Percentiles rank a stretch among this genome's conserved stretches.
phyloP scores from a whole-genome alignment of 2,888 invertebrate species.

The Spilosoma lubricipeda region DNA sequence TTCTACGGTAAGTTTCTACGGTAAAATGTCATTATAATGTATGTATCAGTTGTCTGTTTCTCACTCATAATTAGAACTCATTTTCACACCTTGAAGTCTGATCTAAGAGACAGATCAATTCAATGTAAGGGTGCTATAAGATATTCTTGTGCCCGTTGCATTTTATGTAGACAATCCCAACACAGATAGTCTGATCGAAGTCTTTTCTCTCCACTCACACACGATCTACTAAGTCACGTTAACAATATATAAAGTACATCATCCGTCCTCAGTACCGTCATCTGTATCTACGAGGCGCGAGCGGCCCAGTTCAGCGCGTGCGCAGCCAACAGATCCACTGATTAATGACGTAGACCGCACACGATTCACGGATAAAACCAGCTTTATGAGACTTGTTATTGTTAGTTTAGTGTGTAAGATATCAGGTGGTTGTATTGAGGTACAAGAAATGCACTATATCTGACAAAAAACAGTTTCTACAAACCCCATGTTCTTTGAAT shows the following conservation, averaged over 20 bases:
- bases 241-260: slow-evolving; percentile 13
- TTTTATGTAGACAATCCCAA: slow-evolving; percentile 35
- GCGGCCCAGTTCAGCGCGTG: slow-evolving; percentile 71
- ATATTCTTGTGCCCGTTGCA: slow-evolving; percentile 18
- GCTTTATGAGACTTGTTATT: slow-evolving; percentile 34
- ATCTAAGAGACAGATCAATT: no score
- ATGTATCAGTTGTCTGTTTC: not conserved
- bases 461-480: not conserved
- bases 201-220: slow-evolving; percentile 46
- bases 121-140: not conserved
- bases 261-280: no score
- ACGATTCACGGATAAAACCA: slow-evolving; percentile 25
- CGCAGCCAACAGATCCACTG: slow-evolving; percentile 57
- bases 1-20: no score
- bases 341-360: slow-evolving; percentile 51
- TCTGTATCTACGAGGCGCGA: slow-evolving; percentile 57
- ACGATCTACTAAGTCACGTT: slow-evolving; percentile 61
- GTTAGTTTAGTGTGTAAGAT: slow-evolving; percentile 22
- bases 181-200: slow-evolving; percentile 47
- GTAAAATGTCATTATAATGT: no score
- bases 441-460: not conserved
- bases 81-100: not conserved
- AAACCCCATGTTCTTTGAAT: no score
- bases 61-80: not conserved
- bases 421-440: slow-evolving; percentile 14